These are phyloP conservation scores for Drosophila mimetica DNA, from an alignment of 2,888 invertebrate species.

Conservation along the genomic window DNA sequence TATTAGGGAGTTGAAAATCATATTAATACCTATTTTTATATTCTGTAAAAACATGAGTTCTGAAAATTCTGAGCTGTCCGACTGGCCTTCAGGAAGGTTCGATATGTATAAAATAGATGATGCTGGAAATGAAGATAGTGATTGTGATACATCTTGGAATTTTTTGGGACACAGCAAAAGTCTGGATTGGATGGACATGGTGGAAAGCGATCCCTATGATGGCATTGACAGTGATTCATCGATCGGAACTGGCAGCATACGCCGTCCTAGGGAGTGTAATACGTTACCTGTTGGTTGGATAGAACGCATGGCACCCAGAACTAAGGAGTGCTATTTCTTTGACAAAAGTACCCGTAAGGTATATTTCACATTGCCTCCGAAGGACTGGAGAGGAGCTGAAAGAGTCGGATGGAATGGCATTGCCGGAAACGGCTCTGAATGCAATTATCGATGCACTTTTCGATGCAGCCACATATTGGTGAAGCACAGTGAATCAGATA, in stretches of 20 bases:
- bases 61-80: too few species aligned
- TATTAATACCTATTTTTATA: neutral
- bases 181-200: neutral
- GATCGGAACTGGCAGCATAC: too few species aligned
- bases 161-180: neutral
- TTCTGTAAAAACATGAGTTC: neutral
- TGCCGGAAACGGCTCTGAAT: neutral
- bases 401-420: neutral
- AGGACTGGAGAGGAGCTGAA: neutral
- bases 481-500: slow-evolving; percentile 1
- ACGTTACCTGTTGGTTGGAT: neutral
- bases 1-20: neutral
- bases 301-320: neutral
- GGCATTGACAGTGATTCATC: too few species aligned
- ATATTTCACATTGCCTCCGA: neutral
- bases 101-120: neutral
- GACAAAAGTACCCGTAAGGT: neutral
- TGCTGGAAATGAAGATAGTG: neutral
- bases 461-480: slow-evolving; percentile 3
- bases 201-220: neutral
- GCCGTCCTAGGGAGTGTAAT: too few species aligned
- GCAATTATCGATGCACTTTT: neutral
- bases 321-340: slow-evolving; percentile 2
- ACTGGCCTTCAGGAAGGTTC: neutral
- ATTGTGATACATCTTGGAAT: neutral